These are phyloP conservation scores for Allophyes oxyacanthae DNA, from an alignment of 2,888 invertebrate species.

Conservation along the genomic window DNA sequence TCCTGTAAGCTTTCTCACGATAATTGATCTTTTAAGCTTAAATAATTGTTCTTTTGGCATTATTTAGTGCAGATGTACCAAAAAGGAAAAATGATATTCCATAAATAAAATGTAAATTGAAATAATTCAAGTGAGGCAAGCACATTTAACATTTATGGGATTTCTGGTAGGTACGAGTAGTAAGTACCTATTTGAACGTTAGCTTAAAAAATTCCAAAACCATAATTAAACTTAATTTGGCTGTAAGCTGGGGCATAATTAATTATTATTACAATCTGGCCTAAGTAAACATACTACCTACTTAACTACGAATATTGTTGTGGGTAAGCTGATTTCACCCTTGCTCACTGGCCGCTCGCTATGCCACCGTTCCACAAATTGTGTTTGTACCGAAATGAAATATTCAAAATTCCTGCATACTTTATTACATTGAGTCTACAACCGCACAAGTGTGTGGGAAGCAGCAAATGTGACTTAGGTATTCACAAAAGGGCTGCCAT, in stretches of 20 bases:
- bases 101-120: too few relatives aligned
- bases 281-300: conserved; percentile 9
- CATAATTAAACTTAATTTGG: neutral
- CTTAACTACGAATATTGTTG: neutral
- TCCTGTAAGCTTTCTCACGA: too few relatives aligned
- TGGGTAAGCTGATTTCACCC: conserved; percentile 7
- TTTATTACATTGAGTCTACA: conserved; percentile 33
- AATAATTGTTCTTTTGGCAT: too few relatives aligned
- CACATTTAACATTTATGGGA: too few relatives aligned
- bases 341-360: conserved; percentile 2
- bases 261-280: conserved; percentile 15
- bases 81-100: too few relatives aligned
- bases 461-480: conserved; percentile 20
- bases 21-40: too few relatives aligned
- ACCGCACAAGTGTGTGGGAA: conserved; percentile 17
- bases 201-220: neutral
- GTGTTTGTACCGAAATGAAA: conserved; percentile 40
- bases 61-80: too few relatives aligned
- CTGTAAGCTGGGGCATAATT: neutral
- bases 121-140: too few relatives aligned
- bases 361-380: conserved; percentile 33
- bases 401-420: conserved; percentile 48
- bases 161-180: too few relatives aligned
- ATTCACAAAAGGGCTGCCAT: conserved; percentile 36
- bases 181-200: neutral